These are phyloP conservation scores for Phocoena sinus DNA, from an alignment of 2,113 vertebrate genomes.

Conservation along the genomic window DNA sequence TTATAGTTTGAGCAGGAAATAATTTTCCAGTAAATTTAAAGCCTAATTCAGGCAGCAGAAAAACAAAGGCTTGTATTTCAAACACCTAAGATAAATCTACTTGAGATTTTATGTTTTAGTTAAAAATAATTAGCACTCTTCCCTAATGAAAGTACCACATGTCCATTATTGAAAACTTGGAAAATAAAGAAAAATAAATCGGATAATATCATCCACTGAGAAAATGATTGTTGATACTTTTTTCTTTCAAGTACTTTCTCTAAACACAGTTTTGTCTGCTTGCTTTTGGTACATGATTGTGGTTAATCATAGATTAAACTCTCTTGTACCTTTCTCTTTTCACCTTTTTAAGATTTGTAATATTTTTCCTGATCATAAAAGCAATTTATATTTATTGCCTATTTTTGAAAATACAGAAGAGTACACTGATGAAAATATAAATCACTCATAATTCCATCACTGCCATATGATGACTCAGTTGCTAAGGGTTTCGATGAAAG, in stretches of 20 bases:
- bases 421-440: slow-evolving; percentile 32
- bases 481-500: not conserved
- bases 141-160: not conserved
- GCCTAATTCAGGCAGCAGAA: not conserved
- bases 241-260: not conserved
- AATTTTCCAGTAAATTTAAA: slow-evolving; percentile 46
- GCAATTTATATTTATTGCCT: not conserved
- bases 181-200: slow-evolving; percentile 32
- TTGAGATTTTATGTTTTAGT: slow-evolving; percentile 15
- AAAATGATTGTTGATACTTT: not conserved
- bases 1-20: slow-evolving; percentile 32
- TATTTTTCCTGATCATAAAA: not conserved
- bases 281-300: not conserved
- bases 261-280: not conserved
- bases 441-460: not conserved
- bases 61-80: slow-evolving; percentile 37
- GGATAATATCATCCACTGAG: not conserved
- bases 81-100: not conserved
- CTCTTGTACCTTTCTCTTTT: slow-evolving; percentile 18
- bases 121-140: not conserved
- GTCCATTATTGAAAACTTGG: not conserved
- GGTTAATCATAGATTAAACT: not conserved
- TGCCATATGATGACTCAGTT: not conserved
- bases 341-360: not conserved
- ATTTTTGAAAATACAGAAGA: slow-evolving; percentile 12